A percentile compares a stretch with the other conserved stretches of the same genome.
phyloP scores from a whole-genome alignment of 2,888 invertebrate genomes.

The Phengaris arion region DNA sequence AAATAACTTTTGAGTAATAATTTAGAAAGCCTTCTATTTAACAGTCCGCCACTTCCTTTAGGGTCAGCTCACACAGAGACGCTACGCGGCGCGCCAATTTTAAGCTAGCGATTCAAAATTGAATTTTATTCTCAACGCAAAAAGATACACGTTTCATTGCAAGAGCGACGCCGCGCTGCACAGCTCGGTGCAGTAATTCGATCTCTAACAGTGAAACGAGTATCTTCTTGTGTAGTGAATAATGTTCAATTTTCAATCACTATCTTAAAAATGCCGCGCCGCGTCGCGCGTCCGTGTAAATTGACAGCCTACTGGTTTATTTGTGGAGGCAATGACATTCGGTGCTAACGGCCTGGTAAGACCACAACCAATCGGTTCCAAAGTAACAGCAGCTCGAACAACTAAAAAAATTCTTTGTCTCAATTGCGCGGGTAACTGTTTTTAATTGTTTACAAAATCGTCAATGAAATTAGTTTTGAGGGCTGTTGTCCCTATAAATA shows the following conservation, averaged over 20 bases:
- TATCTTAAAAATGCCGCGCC: no score
- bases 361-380: neutral
- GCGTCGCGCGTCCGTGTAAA: no score
- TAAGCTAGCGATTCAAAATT: no score
- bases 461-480: neutral
- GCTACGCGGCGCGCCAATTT: no score
- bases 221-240: no score
- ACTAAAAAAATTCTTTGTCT: neutral
- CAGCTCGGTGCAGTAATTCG: no score
- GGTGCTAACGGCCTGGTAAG: neutral
- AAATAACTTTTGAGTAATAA: neutral
- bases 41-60: neutral
- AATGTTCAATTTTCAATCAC: no score
- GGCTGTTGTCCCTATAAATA: neutral
- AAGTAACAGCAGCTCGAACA: neutral
- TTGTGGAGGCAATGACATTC: neutral
- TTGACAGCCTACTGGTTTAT: neutral
- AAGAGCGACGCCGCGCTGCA: no score
- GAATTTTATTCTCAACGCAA: no score
- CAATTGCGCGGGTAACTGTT: neutral
- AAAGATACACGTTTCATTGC: no score
- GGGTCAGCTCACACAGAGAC: no score
- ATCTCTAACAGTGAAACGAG: no score
- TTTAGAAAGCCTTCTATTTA: slow-evolving; percentile 8
- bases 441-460: slow-evolving; percentile 12